Percentiles rank a stretch among this genome's conserved stretches.
phyloP scores from a whole-genome alignment of 2,797 vertebrate genomes.

The Holocentrus rufus region DNA sequence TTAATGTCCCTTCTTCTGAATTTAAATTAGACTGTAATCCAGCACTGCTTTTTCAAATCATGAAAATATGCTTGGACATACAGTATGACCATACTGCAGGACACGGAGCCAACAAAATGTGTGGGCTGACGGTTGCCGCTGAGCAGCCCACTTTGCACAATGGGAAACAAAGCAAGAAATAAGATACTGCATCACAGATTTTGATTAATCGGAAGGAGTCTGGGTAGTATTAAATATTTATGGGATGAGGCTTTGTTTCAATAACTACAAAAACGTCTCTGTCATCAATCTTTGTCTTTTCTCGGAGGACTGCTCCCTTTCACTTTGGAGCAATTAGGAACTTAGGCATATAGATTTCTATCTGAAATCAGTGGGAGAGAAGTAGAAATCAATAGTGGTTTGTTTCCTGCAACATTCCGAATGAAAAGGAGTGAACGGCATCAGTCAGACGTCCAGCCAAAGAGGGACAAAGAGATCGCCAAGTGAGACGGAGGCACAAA shows the following conservation, averaged over 20 bases:
- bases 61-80: slow-evolving; percentile 51
- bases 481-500: slow-evolving; percentile 35
- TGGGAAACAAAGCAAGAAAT: slow-evolving; percentile 61
- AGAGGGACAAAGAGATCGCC: slow-evolving; percentile 35
- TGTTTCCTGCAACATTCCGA: slow-evolving; percentile 63
- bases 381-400: slow-evolving; percentile 74
- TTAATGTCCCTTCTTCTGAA: slow-evolving; percentile 71
- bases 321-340: slow-evolving; percentile 72
- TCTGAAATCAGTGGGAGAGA: slow-evolving; percentile 73
- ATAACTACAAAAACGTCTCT: slow-evolving; percentile 65
- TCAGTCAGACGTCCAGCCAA: slow-evolving; percentile 48
- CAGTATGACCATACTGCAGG: slow-evolving; percentile 14
- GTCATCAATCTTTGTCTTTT: slow-evolving; percentile 76
- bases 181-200: slow-evolving; percentile 59
- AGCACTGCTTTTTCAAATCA: slow-evolving; percentile 66
- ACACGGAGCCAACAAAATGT: not conserved
- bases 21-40: slow-evolving; percentile 74
- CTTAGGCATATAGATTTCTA: slow-evolving; percentile 76
- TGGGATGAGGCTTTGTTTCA: slow-evolving; percentile 68
- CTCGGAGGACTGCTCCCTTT: slow-evolving; percentile 67
- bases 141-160: slow-evolving; percentile 43
- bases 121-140: slow-evolving; percentile 33
- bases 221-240: slow-evolving; percentile 76
- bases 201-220: slow-evolving; percentile 70
- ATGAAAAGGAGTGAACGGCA: slow-evolving; percentile 60